Evolutionary conservation across 2,113 vertebrate species (phyloP).

Genomic region (Ursus arctos): DNA sequence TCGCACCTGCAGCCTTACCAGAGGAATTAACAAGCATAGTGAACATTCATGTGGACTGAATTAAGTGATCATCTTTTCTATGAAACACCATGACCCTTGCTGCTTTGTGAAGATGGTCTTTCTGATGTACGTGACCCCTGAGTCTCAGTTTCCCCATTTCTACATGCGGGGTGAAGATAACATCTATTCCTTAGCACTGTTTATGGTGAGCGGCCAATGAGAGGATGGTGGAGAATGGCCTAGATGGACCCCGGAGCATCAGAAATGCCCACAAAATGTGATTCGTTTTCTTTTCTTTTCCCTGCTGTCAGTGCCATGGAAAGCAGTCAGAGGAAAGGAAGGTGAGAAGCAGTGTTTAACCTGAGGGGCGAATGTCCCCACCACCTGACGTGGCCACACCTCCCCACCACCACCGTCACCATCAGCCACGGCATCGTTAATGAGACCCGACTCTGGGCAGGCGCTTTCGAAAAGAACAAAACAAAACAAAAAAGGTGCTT

Average conservation of each 20-base stretch:
- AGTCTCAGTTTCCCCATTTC: background rate
- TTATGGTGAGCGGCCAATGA: background rate
- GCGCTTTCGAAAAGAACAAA: background rate
- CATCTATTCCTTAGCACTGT: background rate
- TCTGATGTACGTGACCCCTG: background rate
- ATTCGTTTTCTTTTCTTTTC: background rate
- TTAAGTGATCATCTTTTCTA: background rate
- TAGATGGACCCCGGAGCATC: background rate
- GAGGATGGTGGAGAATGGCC: background rate
- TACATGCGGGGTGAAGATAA: background rate
- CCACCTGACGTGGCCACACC: background rate
- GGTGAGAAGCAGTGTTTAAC: background rate
- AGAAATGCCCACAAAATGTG: background rate
- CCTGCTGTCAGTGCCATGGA: background rate
- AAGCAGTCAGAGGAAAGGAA: background rate
- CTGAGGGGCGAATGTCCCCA: background rate
- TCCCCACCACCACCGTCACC: rapidly evolving
- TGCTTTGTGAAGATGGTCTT: background rate
- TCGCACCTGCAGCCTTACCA: background rate
- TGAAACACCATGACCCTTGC: background rate
- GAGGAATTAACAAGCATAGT: background rate
- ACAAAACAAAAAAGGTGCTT: background rate
- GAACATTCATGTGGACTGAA: background rate
- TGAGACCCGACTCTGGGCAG: background rate
- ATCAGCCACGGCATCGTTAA: rapidly evolving